Base-by-base conservation (phyloP, 2,797 vertebrate genomes). In the Chloroceryle amazona region DNA sequence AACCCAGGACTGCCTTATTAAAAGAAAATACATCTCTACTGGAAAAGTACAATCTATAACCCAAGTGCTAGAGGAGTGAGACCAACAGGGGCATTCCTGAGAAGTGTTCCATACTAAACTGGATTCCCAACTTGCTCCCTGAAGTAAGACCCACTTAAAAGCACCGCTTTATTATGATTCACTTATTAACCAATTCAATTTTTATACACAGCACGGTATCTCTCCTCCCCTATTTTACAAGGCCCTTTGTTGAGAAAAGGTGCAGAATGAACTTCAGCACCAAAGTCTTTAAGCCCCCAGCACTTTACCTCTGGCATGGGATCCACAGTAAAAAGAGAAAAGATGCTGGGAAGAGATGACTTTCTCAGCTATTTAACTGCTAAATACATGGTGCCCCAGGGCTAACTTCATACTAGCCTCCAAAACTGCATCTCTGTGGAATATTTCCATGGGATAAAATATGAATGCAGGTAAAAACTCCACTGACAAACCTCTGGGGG, bases 401-500 rank as follows among this genome's bases (percentile, higher is more conserved):
- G 82, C 65, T 94, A 83, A 92, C 76, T 67, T 61, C 65, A 15
- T 52, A 52, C 29, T 76, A 75, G 89, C 52, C 72, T 93, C 80
- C 82, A 93, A 63, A 94, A 68, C 18, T 68, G 46, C 10, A 86
- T 49, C 33, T 84, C 61, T 46, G 4, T 68, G 80, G 61, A 97
- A 86, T 42, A 19, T 51, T 96, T 93, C 86, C 91, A 22, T 80
- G 29, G 47, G 37, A 95, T 94, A 91, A 96, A 94, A 89, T 54
- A 72, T 21, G 46, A 96, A 93, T 23, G 67, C 44, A 90, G 71
- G 51, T 94, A 89, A 84, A 90, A 95, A 60, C 21, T 61, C 47
- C 35, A 47, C 12, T 35, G 51, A 47, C 78, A 95, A 91, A 94
- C 10, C 51, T 76, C 63, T 39, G 37, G 41, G 55, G 73, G n/a